Evolutionary conservation across 2,888 invertebrate species (phyloP).

Genomic region (Sinodicranocentrus sp.): DNA sequence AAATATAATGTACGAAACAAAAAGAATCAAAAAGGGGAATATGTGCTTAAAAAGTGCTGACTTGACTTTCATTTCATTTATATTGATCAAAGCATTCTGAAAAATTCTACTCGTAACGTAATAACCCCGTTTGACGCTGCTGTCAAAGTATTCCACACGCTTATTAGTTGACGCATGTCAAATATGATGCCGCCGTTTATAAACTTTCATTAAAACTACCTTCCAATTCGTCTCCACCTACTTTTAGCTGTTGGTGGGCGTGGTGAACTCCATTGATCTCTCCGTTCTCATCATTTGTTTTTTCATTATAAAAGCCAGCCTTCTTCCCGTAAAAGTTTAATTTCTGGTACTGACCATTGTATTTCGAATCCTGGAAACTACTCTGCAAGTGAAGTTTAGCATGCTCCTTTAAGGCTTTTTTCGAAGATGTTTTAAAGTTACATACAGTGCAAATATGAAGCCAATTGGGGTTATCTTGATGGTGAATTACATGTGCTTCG

Average conservation of each 20-base stretch:
- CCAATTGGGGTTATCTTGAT: constrained; percentile 81
- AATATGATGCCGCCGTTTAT: constrained; percentile 2
- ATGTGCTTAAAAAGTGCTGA: too few relatives aligned
- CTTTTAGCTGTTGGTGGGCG: not conserved
- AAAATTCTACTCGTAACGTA: too few relatives aligned
- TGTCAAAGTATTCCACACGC: too few relatives aligned
- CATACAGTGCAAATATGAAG: constrained; percentile 85
- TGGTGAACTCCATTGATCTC: not conserved
- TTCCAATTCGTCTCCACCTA: not conserved
- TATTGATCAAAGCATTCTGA: too few relatives aligned
- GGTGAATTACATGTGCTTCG: constrained; percentile 87
- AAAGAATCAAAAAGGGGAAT: too few relatives aligned
- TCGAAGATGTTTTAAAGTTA: constrained; percentile 88
- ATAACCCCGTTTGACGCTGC: too few relatives aligned
- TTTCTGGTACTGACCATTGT: not conserved
- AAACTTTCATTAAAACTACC: constrained; percentile 55
- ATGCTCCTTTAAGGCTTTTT: constrained; percentile 88
- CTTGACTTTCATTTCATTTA: too few relatives aligned
- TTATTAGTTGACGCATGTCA: too few relatives aligned
- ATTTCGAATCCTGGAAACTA: constrained; percentile 1
- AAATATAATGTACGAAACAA: too few relatives aligned
- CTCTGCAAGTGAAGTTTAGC: constrained; percentile 85
- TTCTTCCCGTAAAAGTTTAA: not conserved
- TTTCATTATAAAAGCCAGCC: not conserved
- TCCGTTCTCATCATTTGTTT: not conserved